phyloP scores from a whole-genome alignment of 2,888 invertebrate genomes.

The Trichacis sp. region DNA sequence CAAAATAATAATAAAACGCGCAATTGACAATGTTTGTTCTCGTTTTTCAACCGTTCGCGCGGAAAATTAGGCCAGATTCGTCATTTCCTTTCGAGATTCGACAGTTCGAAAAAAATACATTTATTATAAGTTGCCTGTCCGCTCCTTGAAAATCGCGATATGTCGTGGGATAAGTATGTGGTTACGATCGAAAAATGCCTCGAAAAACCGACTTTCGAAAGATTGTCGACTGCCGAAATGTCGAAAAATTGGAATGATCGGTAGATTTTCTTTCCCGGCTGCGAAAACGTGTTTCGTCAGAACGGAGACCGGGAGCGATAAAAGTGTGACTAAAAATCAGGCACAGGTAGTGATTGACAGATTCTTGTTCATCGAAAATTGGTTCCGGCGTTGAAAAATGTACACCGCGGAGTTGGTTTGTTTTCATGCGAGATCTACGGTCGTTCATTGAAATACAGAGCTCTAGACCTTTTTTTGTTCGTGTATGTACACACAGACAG shows the following conservation, averaged over 20 bases:
- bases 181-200: neutral
- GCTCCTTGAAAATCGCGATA: neutral
- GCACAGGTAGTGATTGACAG: constrained; percentile 61
- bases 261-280: constrained; percentile 10
- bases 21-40: constrained; percentile 23
- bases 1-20: constrained; percentile 10
- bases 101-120: constrained; percentile 16
- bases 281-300: constrained; percentile 17
- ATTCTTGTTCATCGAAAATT: constrained; percentile 22
- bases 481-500: neutral
- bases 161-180: neutral
- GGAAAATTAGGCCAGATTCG: constrained; percentile 30
- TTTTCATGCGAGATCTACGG: constrained; percentile 1
- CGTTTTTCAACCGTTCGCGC: too few species aligned
- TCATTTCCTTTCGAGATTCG: constrained; percentile 30
- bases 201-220: constrained; percentile 31
- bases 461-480: neutral
- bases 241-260: constrained; percentile 27
- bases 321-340: constrained; percentile 54
- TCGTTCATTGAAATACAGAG: neutral
- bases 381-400: constrained; percentile 16
- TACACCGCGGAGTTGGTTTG: constrained; percentile 15
- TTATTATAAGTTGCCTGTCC: too few species aligned
- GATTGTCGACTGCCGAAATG: constrained; percentile 32
- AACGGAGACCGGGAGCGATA: constrained; percentile 40